Evolutionary conservation across 1,140 invertebrate genomes (phyloP), one percentile per base, ranked within the genome.

Genomic region (Cydia fagiglandana): DNA sequence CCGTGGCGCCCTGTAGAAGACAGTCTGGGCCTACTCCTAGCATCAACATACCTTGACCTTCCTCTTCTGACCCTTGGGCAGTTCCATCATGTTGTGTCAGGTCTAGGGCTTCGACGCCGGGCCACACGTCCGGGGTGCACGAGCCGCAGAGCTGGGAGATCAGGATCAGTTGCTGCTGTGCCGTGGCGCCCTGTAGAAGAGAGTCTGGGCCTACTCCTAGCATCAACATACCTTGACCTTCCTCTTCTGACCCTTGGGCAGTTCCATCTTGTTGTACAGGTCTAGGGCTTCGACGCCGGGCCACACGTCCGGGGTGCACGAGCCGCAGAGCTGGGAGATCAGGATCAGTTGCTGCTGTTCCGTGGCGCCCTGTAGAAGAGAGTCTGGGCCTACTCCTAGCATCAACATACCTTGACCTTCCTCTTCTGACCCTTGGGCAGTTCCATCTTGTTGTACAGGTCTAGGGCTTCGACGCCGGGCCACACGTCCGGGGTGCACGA

Each of bases 91-190:
- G 70, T 95, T 96, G 88, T 96, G 99, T n/a, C 0, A 99, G 91
- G 81, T 99, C 98, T 17, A 99, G 92, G 85, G 96, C 96, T 83
- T 99, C 98, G 0, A 99, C 98, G 0, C 96, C 97, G 0, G 98
- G 98, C 99, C 99, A 99, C 0, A 97, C 96, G 81, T 98, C 97
- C 0, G 97, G 95, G 0, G 96, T 98, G 73, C 99, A 99, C 0
- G 98, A 98, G 0, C 99, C 99, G 94, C 99, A 99, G 10, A 99
- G 92, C 87, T 99, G 98, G 0, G 97, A 98, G 38, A 99, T 99
- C 12, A 99, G 94, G 12, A 96, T 97, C 0, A 99, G 90, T 84
- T 99, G 99, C 85, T 99, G 97, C 84, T 99, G 98, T 87, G 99
- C 91, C 1, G 91, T 92, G 0, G 89, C 86, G 74, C 99, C 99